Conservation (phyloP, 2,888 invertebrate species). For the Anorthoa munda region DNA sequence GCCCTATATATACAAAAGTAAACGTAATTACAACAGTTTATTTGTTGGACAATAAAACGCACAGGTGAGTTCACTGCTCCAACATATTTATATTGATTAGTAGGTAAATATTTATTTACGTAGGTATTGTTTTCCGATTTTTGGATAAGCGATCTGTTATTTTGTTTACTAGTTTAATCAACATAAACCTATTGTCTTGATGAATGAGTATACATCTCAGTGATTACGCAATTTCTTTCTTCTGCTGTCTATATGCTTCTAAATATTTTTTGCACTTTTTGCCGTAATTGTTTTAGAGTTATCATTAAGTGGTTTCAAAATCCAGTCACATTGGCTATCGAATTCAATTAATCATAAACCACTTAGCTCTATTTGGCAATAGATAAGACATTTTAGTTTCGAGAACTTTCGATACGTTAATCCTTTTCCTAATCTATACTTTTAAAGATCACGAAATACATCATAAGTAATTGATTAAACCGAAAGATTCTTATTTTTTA, state of each 20-base stretch:
- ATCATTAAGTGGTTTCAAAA: background rate
- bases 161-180: background rate
- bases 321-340: conserved; percentile 10
- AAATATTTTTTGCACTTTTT: conserved; percentile 1
- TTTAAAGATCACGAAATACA: background rate
- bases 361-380: conserved; percentile 31
- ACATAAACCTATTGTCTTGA: background rate
- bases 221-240: background rate
- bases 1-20: conserved; percentile 57
- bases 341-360: conserved; percentile 24
- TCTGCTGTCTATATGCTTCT: background rate
- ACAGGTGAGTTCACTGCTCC: conserved; percentile 71
- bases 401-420: conserved; percentile 25
- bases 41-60: conserved; percentile 70
- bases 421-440: conserved; percentile 19
- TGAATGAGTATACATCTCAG: background rate
- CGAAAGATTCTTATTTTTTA: background rate
- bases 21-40: conserved; percentile 60
- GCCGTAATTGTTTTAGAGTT: background rate
- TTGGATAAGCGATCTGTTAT: conserved; percentile 11
- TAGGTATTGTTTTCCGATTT: background rate
- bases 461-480: background rate
- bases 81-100: background rate
- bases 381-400: conserved; percentile 41
- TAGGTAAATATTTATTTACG: background rate